Evolutionary conservation across 2,797 vertebrate genomes (phyloP).

Genomic region (Amblyraja radiata): DNA sequence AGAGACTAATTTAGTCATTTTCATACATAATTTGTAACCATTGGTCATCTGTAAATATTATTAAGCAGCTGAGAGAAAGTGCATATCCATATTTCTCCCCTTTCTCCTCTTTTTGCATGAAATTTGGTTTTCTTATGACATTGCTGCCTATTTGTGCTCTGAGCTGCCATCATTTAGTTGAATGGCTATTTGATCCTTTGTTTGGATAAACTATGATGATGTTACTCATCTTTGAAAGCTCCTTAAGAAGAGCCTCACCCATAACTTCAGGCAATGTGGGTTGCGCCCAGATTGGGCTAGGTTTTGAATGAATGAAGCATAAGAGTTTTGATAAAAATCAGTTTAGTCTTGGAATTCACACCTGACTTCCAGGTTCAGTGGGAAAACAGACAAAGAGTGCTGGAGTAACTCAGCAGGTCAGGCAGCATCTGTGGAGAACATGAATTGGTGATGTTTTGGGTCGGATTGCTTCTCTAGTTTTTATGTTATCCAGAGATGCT

Average conservation of each 20-base stretch:
- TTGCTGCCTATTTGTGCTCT: not conserved
- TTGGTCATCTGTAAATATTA: not conserved
- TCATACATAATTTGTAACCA: not conserved
- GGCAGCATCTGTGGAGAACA: too few relatives aligned
- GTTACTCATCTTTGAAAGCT: not conserved
- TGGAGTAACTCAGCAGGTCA: too few relatives aligned
- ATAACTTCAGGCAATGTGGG: not conserved
- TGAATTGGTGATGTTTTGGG: too few relatives aligned
- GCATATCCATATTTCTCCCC: not conserved
- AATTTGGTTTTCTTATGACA: not conserved
- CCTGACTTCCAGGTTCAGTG: not conserved
- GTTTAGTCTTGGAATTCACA: not conserved
- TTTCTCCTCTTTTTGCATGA: not conserved
- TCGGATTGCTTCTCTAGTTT: too few relatives aligned
- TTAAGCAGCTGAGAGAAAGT: not conserved
- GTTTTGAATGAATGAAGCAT: not conserved
- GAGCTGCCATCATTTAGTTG: not conserved
- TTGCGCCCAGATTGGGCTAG: not conserved
- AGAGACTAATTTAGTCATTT: not conserved
- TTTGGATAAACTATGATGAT: not conserved
- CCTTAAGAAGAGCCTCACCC: not conserved
- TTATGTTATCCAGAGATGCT: too few relatives aligned
- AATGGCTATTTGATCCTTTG: not conserved
- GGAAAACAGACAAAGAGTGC: too few relatives aligned
- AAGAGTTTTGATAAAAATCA: not conserved